Conservation (phyloP, 2,888 invertebrate genomes). For the Cheilosia soror region DNA sequence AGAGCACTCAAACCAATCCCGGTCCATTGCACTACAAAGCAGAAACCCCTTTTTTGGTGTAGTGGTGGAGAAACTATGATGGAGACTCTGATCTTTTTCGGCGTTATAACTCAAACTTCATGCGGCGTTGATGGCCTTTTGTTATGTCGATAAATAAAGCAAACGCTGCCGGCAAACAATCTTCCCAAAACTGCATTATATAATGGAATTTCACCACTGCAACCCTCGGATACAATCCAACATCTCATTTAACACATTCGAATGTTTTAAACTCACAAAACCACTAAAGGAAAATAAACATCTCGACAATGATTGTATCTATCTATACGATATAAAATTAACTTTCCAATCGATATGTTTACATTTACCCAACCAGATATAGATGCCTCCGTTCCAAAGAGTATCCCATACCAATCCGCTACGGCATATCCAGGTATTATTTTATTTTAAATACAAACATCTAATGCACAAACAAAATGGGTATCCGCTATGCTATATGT, state of each 20-base stretch:
- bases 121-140: background rate
- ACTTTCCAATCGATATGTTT: constrained; percentile 27
- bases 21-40: too few species aligned
- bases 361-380: background rate
- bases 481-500: background rate
- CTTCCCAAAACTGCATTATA: background rate
- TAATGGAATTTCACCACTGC: background rate
- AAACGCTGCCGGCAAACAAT: background rate
- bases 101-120: background rate
- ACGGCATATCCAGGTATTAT: background rate
- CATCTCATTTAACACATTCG: constrained; percentile 25
- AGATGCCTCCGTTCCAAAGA: background rate
- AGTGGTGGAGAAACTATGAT: too few species aligned
- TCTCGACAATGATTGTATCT: constrained; percentile 7
- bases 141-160: too few species aligned
- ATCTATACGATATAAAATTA: constrained; percentile 29
- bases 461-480: constrained; percentile 1
- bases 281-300: constrained; percentile 28
- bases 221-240: background rate
- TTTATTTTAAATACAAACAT: background rate
- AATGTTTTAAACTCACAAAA: constrained; percentile 20
- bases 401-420: background rate
- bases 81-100: background rate
- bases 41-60: too few species aligned
- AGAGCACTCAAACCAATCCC: too few species aligned